Base-by-base conservation (phyloP, 2,888 invertebrate species). In the Meteorus colon region DNA sequence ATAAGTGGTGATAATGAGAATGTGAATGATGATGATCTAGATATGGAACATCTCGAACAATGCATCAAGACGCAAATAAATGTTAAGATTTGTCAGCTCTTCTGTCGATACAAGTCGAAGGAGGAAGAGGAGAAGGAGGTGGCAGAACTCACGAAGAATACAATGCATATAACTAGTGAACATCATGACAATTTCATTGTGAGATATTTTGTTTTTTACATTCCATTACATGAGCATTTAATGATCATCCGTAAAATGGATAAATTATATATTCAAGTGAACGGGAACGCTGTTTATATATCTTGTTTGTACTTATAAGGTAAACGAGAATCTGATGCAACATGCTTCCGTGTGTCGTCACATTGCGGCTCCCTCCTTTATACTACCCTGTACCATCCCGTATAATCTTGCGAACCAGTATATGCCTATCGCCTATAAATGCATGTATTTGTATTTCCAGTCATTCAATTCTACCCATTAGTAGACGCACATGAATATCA, bases 261-360 rank as follows among this genome's bases (percentile, higher is more conserved):
- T 83, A 81, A 84, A 85, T 86, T 84, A 86, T 84, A 79, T 82
- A 84, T 82, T 81, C 80, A 78, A 78, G 76, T 74, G 82, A 84
- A 84, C 83, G 78, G 82, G 80, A 82, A 82, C 79, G 75, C 66
- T 75, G 67, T 73, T 78, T 79, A 82, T 19, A 55, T 55, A 55
- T n/a, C 55, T 19, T 19, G 80, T 80, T 80, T 84, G 82, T 82
- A 84, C 81, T 78, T 82, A 55, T 86, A 82, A 84, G 86, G 84
- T 82, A 86, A 88, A 88, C 87, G 84, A 85, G 86, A 87, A 88
- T 89, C 89, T 89, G 89, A 89, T 82, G 89, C 89, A 89, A 89
- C 82, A 86, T 82, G 80, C 81, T 80, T 80, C 77, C 81, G 68
- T 73, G 73, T 89, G 83, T 86, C 89, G 83, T 88, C 89, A 89